Conservation (phyloP, 2,113 vertebrate genomes). For the Colius striatus region DNA sequence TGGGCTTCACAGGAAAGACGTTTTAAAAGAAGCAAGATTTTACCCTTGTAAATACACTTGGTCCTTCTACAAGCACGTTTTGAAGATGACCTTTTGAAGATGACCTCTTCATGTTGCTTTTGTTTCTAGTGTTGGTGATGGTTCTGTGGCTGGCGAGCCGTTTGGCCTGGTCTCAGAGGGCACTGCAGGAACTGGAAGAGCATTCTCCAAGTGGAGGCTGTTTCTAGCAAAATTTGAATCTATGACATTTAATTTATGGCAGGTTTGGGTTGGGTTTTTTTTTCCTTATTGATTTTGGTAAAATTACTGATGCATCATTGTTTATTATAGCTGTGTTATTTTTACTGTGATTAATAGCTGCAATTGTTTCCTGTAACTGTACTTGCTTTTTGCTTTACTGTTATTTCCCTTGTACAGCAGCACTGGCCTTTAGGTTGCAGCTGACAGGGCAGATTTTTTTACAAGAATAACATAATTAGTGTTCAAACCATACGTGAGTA, state of each 20-base stretch:
- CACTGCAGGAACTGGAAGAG: not conserved
- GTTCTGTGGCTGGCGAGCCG: not conserved
- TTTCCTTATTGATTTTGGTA: not conserved
- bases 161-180: not conserved
- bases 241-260: not conserved
- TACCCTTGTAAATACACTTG: not conserved
- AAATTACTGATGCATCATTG: not conserved
- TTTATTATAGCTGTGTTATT: not conserved
- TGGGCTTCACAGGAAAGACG: not conserved
- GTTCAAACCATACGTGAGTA: not conserved
- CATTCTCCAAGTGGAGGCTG: not conserved
- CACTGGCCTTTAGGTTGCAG: not conserved
- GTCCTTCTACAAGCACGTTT: not conserved
- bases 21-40: not conserved
- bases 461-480: slow-evolving; percentile 45
- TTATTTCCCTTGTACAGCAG: not conserved
- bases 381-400: not conserved
- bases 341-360: not conserved
- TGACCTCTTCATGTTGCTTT: not conserved
- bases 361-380: not conserved
- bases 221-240: not conserved
- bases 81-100: not conserved
- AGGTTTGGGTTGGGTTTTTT: not conserved
- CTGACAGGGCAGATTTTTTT: slow-evolving; percentile 29
- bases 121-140: no score